Evolutionary conservation across 2,113 vertebrate species (phyloP).

Genomic region (Charina bottae): DNA sequence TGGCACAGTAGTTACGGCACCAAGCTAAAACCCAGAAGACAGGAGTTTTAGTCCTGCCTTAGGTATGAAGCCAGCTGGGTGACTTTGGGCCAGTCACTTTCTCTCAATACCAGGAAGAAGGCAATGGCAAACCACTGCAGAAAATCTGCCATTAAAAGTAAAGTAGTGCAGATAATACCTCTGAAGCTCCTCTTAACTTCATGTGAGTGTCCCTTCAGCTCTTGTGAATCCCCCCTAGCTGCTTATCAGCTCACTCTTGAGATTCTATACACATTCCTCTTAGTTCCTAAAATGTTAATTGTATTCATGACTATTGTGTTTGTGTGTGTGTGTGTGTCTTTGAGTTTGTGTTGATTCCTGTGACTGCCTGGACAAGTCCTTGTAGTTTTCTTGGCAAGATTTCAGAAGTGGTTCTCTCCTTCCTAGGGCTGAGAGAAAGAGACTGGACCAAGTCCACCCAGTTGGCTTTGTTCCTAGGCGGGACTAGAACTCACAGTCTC

Average conservation of each 20-base stretch:
- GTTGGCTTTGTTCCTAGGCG: background rate
- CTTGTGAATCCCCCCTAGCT: background rate
- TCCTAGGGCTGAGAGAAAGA: background rate
- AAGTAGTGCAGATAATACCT: background rate
- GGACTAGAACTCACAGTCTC: too few species aligned
- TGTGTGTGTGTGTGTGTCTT: background rate
- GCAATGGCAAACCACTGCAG: background rate
- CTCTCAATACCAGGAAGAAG: background rate
- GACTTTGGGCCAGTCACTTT: background rate
- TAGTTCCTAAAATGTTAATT: slow-evolving; percentile 24
- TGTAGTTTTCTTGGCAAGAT: background rate
- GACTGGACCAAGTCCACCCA: background rate
- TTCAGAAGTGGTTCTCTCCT: background rate
- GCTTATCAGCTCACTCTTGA: background rate
- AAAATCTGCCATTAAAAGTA: background rate
- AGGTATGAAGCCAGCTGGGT: background rate
- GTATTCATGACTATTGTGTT: background rate
- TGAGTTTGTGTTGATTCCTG: background rate
- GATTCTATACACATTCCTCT: background rate
- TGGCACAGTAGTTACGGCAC: background rate
- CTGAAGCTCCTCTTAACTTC: background rate
- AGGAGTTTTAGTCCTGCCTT: background rate
- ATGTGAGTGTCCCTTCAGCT: background rate
- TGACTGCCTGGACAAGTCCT: background rate
- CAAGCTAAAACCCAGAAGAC: background rate